Conservation (phyloP, 2,888 invertebrate species). For the Eurytoma californica region DNA sequence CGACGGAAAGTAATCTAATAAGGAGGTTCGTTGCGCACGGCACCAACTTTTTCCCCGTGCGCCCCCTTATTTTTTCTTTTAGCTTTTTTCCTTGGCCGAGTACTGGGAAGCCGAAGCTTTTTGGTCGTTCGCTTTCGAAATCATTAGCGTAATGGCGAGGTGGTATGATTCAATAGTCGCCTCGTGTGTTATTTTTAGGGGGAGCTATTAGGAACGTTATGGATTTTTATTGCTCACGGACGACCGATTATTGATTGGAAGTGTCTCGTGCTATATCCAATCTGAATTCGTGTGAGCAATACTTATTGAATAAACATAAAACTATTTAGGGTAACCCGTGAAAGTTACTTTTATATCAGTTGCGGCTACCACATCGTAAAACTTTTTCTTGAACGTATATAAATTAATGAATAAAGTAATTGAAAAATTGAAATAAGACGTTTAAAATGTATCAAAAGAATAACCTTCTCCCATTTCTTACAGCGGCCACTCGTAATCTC, state of each 20-base stretch:
- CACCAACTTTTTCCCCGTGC: neutral
- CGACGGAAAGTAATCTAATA: slow-evolving; percentile 48
- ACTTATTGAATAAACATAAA: too few species aligned
- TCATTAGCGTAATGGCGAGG: slow-evolving; percentile 12
- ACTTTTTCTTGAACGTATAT: too few species aligned
- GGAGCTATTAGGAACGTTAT: neutral
- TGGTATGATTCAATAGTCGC: slow-evolving; percentile 7
- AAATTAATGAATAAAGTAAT: too few species aligned
- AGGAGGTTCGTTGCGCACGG: slow-evolving; percentile 34
- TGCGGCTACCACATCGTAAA: too few species aligned
- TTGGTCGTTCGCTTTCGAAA: slow-evolving; percentile 36
- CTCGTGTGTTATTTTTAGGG: neutral
- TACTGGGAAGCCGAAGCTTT: slow-evolving; percentile 32
- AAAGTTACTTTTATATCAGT: too few species aligned
- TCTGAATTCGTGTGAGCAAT: too few species aligned
- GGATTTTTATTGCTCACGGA: neutral
- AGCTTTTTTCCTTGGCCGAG: slow-evolving; percentile 11
- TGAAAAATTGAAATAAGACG: too few species aligned
- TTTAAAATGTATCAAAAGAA: too few species aligned
- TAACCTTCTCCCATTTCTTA: too few species aligned
- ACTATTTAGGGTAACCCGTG: too few species aligned
- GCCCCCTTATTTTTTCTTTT: neutral
- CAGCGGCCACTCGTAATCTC: too few species aligned
- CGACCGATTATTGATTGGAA: neutral
- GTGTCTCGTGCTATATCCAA: neutral